Percentiles rank a stretch among this genome's conserved stretches.
Conservation (phyloP, 2,113 vertebrate species). For the Marmota flaviventris region DNA sequence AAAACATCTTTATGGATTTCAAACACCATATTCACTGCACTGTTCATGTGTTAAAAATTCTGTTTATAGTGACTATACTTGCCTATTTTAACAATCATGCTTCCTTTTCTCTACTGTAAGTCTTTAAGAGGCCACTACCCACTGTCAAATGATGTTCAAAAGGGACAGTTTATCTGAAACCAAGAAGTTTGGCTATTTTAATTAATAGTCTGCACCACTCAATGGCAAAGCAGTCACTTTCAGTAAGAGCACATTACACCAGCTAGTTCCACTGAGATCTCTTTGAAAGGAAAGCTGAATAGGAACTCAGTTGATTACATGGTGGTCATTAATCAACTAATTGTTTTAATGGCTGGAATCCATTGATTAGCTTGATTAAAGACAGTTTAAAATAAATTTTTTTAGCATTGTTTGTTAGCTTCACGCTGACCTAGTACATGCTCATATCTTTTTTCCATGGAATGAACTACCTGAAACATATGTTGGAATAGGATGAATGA, state of each 20-base stretch:
- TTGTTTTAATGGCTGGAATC: not conserved
- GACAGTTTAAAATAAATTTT: not conserved
- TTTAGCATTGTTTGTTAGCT: not conserved
- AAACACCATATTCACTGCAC: constrained; percentile 57
- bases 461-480: not conserved
- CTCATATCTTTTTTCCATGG: not conserved
- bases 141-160: constrained; percentile 7
- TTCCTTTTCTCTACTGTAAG: constrained; percentile 52
- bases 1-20: constrained; percentile 64
- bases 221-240: not conserved
- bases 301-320: not conserved
- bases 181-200: not conserved
- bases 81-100: constrained; percentile 57
- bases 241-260: not conserved
- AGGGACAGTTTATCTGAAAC: not conserved
- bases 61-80: constrained; percentile 51
- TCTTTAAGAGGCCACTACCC: not conserved
- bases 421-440: not conserved
- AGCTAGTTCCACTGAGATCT: not conserved
- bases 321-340: not conserved
- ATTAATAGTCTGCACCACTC: not conserved
- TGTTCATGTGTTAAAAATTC: constrained; percentile 51
- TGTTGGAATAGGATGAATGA: not conserved
- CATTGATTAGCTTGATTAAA: not conserved
- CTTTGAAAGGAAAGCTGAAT: not conserved